phyloP scores from a whole-genome alignment of 2,797 vertebrate genomes.

The Clarias fuscus region DNA sequence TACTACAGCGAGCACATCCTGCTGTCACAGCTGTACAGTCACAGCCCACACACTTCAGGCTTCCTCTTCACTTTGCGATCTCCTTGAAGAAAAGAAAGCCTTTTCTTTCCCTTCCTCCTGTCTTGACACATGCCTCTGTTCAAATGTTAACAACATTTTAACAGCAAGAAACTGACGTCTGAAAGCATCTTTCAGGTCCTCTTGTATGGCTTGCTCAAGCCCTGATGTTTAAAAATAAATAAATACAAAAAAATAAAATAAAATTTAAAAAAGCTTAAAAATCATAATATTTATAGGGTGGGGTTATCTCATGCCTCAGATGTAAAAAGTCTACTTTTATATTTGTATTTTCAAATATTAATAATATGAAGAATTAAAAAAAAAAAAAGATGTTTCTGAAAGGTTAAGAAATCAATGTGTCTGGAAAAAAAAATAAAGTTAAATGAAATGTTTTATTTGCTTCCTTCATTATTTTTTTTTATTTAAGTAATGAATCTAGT shows the following conservation, averaged over 20 bases:
- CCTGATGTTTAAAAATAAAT: slow-evolving; percentile 81
- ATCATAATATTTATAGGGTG: slow-evolving; percentile 69
- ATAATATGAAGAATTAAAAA: slow-evolving; percentile 35
- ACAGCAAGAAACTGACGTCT: slow-evolving; percentile 62
- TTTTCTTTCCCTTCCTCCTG: slow-evolving; percentile 51
- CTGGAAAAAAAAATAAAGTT: slow-evolving; percentile 72
- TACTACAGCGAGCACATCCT: neutral
- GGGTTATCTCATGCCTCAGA: slow-evolving; percentile 92
- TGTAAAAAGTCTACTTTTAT: slow-evolving; percentile 97
- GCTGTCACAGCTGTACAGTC: neutral
- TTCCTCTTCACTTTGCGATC: slow-evolving; percentile 25
- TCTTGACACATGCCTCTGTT: slow-evolving; percentile 69
- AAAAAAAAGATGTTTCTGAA: slow-evolving; percentile 87
- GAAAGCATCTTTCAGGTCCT: slow-evolving; percentile 91
- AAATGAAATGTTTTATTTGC: neutral
- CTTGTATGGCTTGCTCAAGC: slow-evolving; percentile 89
- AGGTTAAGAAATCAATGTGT: slow-evolving; percentile 95
- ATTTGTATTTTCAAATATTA: slow-evolving; percentile 91
- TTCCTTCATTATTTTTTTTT: neutral
- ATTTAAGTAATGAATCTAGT: neutral
- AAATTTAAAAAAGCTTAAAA: neutral
- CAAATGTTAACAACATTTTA: slow-evolving; percentile 62
- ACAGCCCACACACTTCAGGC: neutral
- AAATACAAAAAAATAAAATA: slow-evolving; percentile 59
- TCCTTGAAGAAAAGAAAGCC: neutral